phyloP scores from a whole-genome alignment of 1,140 invertebrate genomes.

The Uloborus diversus region DNA sequence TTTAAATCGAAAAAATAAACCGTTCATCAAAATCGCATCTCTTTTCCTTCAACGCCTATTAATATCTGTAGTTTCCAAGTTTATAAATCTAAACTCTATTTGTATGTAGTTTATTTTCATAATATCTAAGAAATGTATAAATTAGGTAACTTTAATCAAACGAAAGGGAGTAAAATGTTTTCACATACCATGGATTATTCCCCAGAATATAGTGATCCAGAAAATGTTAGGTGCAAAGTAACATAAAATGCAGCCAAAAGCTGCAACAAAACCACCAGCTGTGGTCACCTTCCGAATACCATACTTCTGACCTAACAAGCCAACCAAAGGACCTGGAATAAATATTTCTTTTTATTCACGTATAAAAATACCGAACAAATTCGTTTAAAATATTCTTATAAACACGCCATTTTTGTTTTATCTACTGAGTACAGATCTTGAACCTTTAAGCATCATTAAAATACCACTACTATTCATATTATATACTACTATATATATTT shows the following conservation, averaged over 20 bases:
- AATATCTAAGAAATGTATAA: neutral
- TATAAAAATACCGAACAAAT: neutral
- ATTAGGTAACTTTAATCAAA: neutral
- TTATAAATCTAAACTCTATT: neutral
- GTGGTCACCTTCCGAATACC: slow-evolving; percentile 38
- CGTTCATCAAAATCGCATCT: too few species aligned
- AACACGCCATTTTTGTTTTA: neutral
- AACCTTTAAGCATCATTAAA: neutral
- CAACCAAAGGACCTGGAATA: slow-evolving; percentile 51
- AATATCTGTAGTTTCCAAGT: too few species aligned
- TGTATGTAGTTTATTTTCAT: neutral
- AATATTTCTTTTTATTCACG: neutral
- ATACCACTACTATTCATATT: too few species aligned
- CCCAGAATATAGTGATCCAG: slow-evolving; percentile 50
- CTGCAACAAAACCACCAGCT: slow-evolving; percentile 38
- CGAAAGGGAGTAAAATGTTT: neutral
- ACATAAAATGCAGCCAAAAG: slow-evolving; percentile 44
- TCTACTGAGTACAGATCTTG: neutral
- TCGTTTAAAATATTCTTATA: neutral
- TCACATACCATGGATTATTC: slow-evolving; percentile 54
- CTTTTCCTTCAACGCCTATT: too few species aligned
- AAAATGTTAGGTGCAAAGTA: slow-evolving; percentile 48
- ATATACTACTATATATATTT: too few species aligned
- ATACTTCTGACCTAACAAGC: slow-evolving; percentile 48
- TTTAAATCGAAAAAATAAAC: too few species aligned